phyloP scores from a whole-genome alignment of 2,113 vertebrate species.

The Oryctolagus cuniculus region DNA sequence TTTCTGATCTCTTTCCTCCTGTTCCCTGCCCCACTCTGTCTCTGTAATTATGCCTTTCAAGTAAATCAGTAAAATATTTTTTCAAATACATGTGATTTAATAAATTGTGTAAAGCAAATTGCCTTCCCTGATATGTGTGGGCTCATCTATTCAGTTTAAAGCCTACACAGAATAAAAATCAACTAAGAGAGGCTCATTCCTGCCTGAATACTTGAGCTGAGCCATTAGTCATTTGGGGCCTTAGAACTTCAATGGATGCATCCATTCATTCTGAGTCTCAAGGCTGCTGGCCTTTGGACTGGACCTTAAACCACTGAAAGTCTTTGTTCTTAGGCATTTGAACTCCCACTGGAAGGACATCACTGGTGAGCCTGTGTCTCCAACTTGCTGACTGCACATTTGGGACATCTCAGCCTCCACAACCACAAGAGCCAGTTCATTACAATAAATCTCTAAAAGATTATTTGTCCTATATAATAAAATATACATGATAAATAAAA shows the following conservation, averaged over 20 bases:
- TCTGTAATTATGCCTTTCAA: no score
- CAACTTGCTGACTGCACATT: neutral
- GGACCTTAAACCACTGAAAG: neutral
- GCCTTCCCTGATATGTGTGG: accelerated
- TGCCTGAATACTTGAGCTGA: neutral
- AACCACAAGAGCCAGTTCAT: neutral
- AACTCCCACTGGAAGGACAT: neutral
- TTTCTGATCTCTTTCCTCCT: no score
- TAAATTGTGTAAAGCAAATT: neutral
- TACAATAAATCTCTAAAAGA: neutral
- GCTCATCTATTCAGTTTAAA: neutral
- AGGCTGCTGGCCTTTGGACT: neutral
- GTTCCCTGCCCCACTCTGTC: no score
- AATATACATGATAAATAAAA: neutral
- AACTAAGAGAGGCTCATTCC: neutral
- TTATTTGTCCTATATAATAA: neutral
- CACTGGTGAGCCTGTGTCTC: neutral
- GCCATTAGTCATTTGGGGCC: neutral
- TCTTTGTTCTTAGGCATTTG: neutral
- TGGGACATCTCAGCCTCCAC: neutral
- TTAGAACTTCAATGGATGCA: neutral
- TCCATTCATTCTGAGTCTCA: neutral
- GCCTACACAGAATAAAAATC: neutral
- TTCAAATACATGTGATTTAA: neutral
- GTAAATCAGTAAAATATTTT: no score